A percentile compares a stretch with the other conserved stretches of the same genome.
These are phyloP conservation scores for Solenopsis invicta DNA, from an alignment of 1,140 invertebrate species.

Conservation along the genomic window DNA sequence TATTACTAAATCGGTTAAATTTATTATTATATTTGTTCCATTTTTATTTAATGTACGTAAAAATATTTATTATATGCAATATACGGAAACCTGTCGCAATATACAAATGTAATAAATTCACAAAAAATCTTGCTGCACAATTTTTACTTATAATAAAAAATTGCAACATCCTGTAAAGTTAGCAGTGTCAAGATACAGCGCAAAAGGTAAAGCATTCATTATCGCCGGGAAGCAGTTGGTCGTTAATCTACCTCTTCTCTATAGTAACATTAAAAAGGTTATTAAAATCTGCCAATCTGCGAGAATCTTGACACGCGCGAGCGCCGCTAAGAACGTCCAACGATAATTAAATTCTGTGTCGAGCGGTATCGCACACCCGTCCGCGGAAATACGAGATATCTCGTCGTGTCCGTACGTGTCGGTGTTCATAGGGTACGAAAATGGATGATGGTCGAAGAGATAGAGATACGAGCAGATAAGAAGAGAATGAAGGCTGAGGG, in stretches of 20 bases:
- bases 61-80: not conserved
- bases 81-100: not conserved
- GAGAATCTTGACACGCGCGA: slow-evolving; percentile 22
- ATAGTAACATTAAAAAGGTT: slow-evolving; percentile 9
- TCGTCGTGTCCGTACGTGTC: slow-evolving; percentile 54
- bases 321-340: not conserved
- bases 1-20: not conserved
- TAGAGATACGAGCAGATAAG: slow-evolving; percentile 56
- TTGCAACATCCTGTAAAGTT: not conserved
- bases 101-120: not conserved
- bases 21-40: not conserved
- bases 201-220: not conserved
- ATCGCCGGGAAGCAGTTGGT: not conserved
- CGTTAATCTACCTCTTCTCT: not conserved
- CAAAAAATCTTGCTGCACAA: not conserved
- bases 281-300: slow-evolving; percentile 29
- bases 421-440: slow-evolving; percentile 61
- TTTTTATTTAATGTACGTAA: not conserved
- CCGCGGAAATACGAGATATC: slow-evolving; percentile 44
- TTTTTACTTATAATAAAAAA: not conserved
- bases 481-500: slow-evolving; percentile 48
- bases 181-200: not conserved
- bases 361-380: not conserved
- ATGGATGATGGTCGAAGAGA: slow-evolving; percentile 57
- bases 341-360: slow-evolving; percentile 56